Evolutionary conservation across 1,140 invertebrate genomes (phyloP).

Genomic region (Leptinotarsa lineolata): DNA sequence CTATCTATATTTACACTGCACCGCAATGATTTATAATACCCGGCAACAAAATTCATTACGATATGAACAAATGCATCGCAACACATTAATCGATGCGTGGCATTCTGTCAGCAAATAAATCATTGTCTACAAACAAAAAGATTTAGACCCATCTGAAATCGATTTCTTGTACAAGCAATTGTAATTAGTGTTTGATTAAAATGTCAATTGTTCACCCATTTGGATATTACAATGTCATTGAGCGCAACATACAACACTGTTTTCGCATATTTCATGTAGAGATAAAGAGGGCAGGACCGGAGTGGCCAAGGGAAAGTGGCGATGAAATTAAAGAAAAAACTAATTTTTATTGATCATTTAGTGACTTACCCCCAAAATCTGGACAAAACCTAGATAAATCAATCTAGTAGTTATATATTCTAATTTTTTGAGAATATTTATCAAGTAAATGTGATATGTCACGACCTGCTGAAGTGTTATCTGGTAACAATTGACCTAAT

Average conservation of each 20-base stretch:
- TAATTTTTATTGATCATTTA: too few species aligned
- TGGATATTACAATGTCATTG: slow-evolving; percentile 10
- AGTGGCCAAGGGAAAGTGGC: background rate
- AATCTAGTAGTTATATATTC: too few species aligned
- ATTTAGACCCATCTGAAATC: slow-evolving; percentile 15
- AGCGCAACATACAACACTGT: slow-evolving; percentile 10
- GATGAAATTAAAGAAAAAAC: too few species aligned
- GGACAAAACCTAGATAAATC: too few species aligned
- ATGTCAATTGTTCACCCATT: slow-evolving; percentile 24
- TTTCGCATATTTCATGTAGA: slow-evolving; percentile 19
- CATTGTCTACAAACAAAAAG: slow-evolving; percentile 14
- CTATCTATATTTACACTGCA: slow-evolving; percentile 2
- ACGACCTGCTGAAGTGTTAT: too few species aligned
- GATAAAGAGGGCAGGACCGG: slow-evolving; percentile 10
- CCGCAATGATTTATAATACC: slow-evolving; percentile 1
- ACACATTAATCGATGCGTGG: slow-evolving; percentile 19
- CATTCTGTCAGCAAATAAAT: slow-evolving; percentile 10
- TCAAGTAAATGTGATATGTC: too few species aligned
- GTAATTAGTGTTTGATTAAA: slow-evolving; percentile 26
- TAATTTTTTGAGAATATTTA: too few species aligned
- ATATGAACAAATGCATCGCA: slow-evolving; percentile 7
- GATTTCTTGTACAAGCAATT: slow-evolving; percentile 6
- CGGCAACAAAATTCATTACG: background rate
- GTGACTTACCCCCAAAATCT: too few species aligned
- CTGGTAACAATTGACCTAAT: too few species aligned